Conservation (phyloP, 2,113 vertebrate genomes). For the Silurus meridionalis region DNA sequence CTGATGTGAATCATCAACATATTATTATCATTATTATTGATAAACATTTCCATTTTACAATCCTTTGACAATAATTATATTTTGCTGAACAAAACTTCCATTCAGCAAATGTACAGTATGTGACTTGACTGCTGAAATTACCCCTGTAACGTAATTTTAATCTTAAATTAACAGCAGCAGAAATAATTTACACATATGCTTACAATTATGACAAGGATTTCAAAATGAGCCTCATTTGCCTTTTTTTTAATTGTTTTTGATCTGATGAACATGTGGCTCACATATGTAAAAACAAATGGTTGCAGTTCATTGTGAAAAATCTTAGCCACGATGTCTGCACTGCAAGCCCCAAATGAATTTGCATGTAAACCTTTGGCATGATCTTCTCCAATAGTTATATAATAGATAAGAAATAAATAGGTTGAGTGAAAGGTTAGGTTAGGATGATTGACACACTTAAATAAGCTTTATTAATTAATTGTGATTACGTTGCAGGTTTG, state of each 20-base stretch:
- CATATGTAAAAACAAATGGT: conserved; percentile 58
- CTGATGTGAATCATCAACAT: not conserved
- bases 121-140: not conserved
- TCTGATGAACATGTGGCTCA: conserved; percentile 57
- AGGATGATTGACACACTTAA: not conserved
- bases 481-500: conserved; percentile 71
- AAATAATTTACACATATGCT: conserved; percentile 41
- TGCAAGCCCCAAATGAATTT: conserved; percentile 37
- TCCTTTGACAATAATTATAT: not conserved
- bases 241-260: conserved; percentile 19
- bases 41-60: not conserved
- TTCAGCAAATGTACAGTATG: not conserved
- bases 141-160: conserved; percentile 1
- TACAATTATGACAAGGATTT: conserved; percentile 47
- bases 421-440: not conserved
- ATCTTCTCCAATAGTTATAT: conserved; percentile 59
- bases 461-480: not conserved
- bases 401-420: conserved; percentile 50
- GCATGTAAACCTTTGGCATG: conserved; percentile 34
- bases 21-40: not conserved
- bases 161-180: conserved; percentile 11
- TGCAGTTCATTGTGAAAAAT: conserved; percentile 34
- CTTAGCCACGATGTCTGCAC: conserved; percentile 33
- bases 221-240: conserved; percentile 28
- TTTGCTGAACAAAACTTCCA: not conserved